Percentiles rank a stretch among this genome's conserved stretches.
These are phyloP conservation scores for Agrotis segetum DNA, from an alignment of 2,888 invertebrate genomes.

Conservation along the genomic window DNA sequence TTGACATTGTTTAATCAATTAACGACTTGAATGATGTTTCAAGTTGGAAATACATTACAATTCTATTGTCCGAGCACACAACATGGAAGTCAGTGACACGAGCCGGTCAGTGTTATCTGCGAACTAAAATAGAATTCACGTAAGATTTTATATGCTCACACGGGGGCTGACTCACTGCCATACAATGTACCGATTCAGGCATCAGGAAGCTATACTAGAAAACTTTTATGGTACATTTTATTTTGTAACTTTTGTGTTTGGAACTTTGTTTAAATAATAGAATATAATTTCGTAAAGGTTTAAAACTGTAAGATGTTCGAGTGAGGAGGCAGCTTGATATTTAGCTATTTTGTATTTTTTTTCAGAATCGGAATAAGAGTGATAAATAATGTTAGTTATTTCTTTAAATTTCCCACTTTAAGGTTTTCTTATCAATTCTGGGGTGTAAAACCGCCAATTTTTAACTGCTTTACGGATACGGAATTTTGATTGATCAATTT, in stretches of 20 bases:
- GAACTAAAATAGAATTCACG: conserved; percentile 73
- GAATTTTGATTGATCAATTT: not conserved
- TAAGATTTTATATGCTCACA: conserved; percentile 65
- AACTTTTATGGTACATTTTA: not conserved
- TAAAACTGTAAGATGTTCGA: too few relatives aligned
- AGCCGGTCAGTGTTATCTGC: conserved; percentile 65
- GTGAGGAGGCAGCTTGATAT: too few relatives aligned
- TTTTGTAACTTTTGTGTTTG: not conserved
- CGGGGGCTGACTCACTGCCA: conserved; percentile 67
- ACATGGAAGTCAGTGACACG: conserved; percentile 71
- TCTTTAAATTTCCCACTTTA: too few relatives aligned
- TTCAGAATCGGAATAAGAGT: too few relatives aligned
- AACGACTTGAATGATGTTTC: conserved; percentile 47
- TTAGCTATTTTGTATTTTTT: too few relatives aligned
- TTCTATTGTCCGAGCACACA: conserved; percentile 56
- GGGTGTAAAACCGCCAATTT: too few relatives aligned
- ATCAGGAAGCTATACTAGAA: conserved; percentile 19
- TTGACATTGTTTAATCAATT: conserved; percentile 41
- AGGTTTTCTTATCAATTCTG: too few relatives aligned
- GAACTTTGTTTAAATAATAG: not conserved
- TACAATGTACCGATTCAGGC: conserved; percentile 48
- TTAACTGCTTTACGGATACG: too few relatives aligned
- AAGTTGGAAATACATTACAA: conserved; percentile 42
- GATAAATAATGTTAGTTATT: too few relatives aligned
- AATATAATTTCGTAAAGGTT: not conserved